phyloP scores from a whole-genome alignment of 2,888 invertebrate genomes.

The Apamea epomidion region DNA sequence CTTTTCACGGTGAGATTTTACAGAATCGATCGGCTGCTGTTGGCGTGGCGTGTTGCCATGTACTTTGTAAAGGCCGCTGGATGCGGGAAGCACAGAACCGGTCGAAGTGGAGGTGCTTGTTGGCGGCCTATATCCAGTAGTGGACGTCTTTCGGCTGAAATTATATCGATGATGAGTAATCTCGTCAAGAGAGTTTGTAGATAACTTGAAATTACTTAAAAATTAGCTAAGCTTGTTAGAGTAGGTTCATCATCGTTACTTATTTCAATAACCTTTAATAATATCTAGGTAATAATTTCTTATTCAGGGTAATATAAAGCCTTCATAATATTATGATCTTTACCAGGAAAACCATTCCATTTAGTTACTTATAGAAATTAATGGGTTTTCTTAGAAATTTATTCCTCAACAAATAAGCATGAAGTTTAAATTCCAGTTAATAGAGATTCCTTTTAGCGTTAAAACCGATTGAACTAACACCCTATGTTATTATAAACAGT shows the following conservation, averaged over 20 bases:
- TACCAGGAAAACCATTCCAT: neutral
- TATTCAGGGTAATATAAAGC: neutral
- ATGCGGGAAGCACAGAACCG: too few species aligned
- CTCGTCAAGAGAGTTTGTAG: neutral
- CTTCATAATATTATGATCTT: neutral
- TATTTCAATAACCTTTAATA: neutral
- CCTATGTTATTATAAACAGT: too few species aligned
- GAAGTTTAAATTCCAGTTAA: neutral
- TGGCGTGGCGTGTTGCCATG: too few species aligned
- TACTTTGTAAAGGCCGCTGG: too few species aligned
- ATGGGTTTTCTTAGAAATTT: neutral
- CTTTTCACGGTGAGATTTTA: too few species aligned
- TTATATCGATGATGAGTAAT: too few species aligned
- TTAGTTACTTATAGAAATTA: neutral
- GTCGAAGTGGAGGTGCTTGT: too few species aligned
- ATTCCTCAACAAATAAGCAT: neutral
- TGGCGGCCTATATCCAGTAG: too few species aligned
- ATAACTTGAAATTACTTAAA: slow-evolving; percentile 10
- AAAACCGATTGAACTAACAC: too few species aligned
- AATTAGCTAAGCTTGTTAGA: neutral
- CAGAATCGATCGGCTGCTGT: too few species aligned
- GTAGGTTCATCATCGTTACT: neutral
- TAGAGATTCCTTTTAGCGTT: slow-evolving; percentile 1
- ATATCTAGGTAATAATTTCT: neutral
- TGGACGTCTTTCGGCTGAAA: too few species aligned